Evolutionary conservation across 2,888 invertebrate species (phyloP).

Genomic region (Oscheius sp.): DNA sequence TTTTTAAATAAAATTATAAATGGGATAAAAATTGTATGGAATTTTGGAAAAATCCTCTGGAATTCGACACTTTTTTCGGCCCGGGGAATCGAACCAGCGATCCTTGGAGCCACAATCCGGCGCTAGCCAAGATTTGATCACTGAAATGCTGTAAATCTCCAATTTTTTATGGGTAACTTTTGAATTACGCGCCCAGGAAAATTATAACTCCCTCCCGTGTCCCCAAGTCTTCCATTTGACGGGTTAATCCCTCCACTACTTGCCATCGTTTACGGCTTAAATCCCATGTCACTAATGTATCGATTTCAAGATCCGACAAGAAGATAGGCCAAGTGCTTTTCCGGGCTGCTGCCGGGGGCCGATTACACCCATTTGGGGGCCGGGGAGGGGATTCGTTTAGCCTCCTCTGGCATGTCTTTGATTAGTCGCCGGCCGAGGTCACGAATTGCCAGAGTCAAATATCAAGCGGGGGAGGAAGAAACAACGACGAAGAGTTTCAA

Average conservation of each 20-base stretch:
- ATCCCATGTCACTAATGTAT: slow-evolving; percentile 23
- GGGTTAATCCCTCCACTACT: slow-evolving; percentile 2
- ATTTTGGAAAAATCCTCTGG: no score
- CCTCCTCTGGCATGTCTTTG: slow-evolving; percentile 23
- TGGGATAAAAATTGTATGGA: no score
- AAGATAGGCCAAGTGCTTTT: slow-evolving; percentile 34
- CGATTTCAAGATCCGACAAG: slow-evolving; percentile 28
- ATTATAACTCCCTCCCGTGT: neutral
- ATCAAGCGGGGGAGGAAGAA: neutral
- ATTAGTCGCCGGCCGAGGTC: slow-evolving; percentile 14
- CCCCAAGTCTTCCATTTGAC: neutral
- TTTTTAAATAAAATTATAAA: no score
- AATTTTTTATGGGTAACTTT: no score
- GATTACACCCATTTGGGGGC: slow-evolving; percentile 34
- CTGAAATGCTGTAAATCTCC: no score
- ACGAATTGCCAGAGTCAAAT: neutral
- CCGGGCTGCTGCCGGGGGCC: slow-evolving; percentile 10
- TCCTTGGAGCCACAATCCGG: no score
- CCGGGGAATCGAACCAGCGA: no score
- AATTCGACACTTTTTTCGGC: no score
- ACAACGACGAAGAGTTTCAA: neutral
- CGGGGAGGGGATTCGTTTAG: slow-evolving; percentile 20
- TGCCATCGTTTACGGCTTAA: neutral
- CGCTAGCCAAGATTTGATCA: no score
- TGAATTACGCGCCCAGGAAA: no score